A percentile compares a stretch with the other conserved stretches of the same genome.
Conservation (phyloP, 2,797 vertebrate species). For the Gastrophryne carolinensis region DNA sequence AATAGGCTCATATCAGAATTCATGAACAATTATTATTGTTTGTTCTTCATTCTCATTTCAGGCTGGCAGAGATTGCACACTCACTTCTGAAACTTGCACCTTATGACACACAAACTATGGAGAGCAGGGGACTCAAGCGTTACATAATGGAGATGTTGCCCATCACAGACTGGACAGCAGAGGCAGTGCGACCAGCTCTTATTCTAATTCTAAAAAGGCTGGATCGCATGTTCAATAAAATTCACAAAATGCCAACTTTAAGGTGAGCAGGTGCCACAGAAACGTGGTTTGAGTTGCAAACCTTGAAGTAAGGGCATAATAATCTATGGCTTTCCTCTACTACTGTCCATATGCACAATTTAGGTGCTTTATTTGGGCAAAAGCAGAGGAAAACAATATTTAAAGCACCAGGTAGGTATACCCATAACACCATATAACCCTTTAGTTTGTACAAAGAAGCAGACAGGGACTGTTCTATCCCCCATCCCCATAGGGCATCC, state of each 20-base stretch:
- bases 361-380: conserved; percentile 46
- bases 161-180: conserved; percentile 95
- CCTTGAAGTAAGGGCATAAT: conserved; percentile 62
- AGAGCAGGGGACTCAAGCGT: conserved; percentile 89
- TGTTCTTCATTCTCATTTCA: conserved; percentile 56
- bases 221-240: conserved; percentile 99
- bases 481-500: too few species aligned
- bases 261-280: conserved; percentile 78
- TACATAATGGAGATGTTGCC: conserved; percentile 98
- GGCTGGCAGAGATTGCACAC: conserved; percentile 95
- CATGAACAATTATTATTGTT: not conserved
- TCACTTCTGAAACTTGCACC: conserved; percentile 95
- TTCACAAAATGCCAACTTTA: conserved; percentile 99
- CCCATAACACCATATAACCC: too few species aligned
- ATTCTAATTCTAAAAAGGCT: conserved; percentile 97
- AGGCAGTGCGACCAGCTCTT: conserved; percentile 94
- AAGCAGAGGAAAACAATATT: conserved; percentile 49
- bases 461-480: too few species aligned
- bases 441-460: too few species aligned
- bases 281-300: conserved; percentile 54
- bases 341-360: conserved; percentile 35
- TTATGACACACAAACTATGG: conserved; percentile 97
- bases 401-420: conserved; percentile 39
- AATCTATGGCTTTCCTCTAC: conserved; percentile 52
- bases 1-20: not conserved